Base-by-base conservation (phyloP, 2,797 vertebrate species). In the Labeo calbasu region DNA sequence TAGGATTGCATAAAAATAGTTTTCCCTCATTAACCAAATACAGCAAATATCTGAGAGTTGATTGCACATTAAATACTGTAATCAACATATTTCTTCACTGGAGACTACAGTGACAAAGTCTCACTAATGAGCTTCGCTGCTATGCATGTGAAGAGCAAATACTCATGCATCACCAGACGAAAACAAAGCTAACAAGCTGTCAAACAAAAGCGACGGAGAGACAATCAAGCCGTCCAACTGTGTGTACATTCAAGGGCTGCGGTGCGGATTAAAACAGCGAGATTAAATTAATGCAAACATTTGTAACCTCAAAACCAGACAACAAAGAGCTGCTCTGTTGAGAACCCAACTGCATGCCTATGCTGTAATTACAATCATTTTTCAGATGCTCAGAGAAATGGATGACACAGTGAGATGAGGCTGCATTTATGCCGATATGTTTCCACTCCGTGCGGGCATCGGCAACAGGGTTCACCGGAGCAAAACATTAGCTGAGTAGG, bases 101-200 rank as follows among this genome's bases (percentile, higher is more conserved):
- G 21, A 85, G 59, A 86, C 21, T 23, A 28, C 73, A 21, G 57
- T 48, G 63, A 77, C 40, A 82, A 71, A 79, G 70, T 65, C 69
- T 78, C 15, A 71, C 63, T 66, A 81, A 81, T 84, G 61, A 82
- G 76, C 53, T 63, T 86, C 28, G 79, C 69, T 88, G 59, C 65
- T 87, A 43, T 72, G 73, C 81, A 88, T 83, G 81, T 86, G 85
- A 90, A 87, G 76, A 76, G 82, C 61, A 83, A 84, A 87, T 77
- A 59, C 65, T 86, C 46, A 78, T 78, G 82, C 82, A 84, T 82
- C 83, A 82, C 63, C 69, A 79, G 76, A 75, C 76, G 63, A 66
- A 81, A 53, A 84, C 81, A 86, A 70, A 83, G 70, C 75, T 53
- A 85, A 75, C 69, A 86, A 73, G 65, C 79, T 83, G 83, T 86